Base-by-base conservation (phyloP, 2,113 vertebrate genomes). In the Scophthalmus maximus region DNA sequence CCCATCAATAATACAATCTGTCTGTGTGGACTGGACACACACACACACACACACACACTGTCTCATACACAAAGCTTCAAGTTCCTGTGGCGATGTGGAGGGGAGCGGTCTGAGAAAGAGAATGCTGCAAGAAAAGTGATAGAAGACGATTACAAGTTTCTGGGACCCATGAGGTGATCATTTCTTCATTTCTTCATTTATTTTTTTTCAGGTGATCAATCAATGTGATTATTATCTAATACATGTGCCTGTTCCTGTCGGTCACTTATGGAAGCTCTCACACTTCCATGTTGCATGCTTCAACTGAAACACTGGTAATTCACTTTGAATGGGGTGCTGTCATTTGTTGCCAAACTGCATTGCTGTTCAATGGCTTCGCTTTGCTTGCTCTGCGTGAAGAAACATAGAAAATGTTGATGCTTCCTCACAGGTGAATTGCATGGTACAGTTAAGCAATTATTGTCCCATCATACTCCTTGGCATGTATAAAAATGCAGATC, bases 161-260 rank as follows among this genome's bases (percentile, higher is more conserved):
- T 86, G 57, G 87, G 81, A 61, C 20, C 71, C 14, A 81, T 83
- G 47, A 83, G 83, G 83, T 88, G 57, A 76, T 47, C 20, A 32
- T 2, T 52, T 6, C 15, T 53, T 15, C 2, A 2, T 22, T n/a
- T 32, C 14, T 18, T 29, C 51, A 36, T 23, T 30, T 8, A 61
- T 15, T 18, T 15, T 30, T n/a, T 3, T 8, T n/a, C n/a, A n/a
- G n/a, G n/a, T n/a, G n/a, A 18, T 32, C 12, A 5, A 34, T 18
- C 18, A 8, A 8, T 42, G 2, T 26, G 10, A 6, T 51, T 26
- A 26, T 51, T 51, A 2, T 26, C 5, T 51, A 2, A 51, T 12
- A 2, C 22, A 51, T 49, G 3, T 44, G 7, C 2, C 2, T 20
- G 42, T 18, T 44, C 42, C 42, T 44, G 17, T 36, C 34, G 14